These are phyloP conservation scores for Aleiodes testaceus DNA, from an alignment of 2,888 invertebrate species.

Conservation along the genomic window DNA sequence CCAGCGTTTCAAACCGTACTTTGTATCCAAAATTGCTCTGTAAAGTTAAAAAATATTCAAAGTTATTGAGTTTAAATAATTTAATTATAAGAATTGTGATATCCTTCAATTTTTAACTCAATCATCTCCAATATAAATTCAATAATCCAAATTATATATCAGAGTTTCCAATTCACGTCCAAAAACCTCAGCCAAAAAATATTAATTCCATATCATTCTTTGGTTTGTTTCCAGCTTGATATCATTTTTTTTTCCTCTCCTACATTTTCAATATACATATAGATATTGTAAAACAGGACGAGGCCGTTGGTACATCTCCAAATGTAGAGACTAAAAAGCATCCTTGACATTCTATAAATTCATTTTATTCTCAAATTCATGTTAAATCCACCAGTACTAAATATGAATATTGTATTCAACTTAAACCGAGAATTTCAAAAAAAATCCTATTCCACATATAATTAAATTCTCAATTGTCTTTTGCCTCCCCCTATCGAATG, in stretches of 20 bases:
- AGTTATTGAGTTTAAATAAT: too few relatives aligned
- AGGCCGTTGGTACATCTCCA: slow-evolving; percentile 53
- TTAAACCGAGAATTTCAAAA: not conserved
- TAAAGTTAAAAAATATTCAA: slow-evolving; percentile 46
- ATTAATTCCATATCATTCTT: slow-evolving; percentile 36
- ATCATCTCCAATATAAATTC: too few relatives aligned
- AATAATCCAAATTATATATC: too few relatives aligned
- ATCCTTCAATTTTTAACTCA: too few relatives aligned
- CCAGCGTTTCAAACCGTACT: slow-evolving; percentile 97
- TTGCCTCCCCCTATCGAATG: not conserved
- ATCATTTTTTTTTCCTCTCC: slow-evolving; percentile 36
- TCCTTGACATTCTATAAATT: slow-evolving; percentile 7
- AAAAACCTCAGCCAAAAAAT: slow-evolving; percentile 45
- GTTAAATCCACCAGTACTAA: not conserved
- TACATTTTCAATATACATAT: slow-evolving; percentile 1
- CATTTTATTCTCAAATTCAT: not conserved
- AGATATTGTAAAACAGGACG: slow-evolving; percentile 45
- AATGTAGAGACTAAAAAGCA: slow-evolving; percentile 37
- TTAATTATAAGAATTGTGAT: too few relatives aligned
- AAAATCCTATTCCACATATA: slow-evolving; percentile 8
- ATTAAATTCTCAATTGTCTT: slow-evolving; percentile 5
- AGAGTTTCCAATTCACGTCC: slow-evolving; percentile 17
- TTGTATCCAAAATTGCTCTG: slow-evolving; percentile 87
- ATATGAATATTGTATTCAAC: not conserved
- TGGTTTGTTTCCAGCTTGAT: slow-evolving; percentile 45